Percentiles rank a stretch among this genome's conserved stretches.
Conservation (phyloP, 2,113 vertebrate species). For the Gadus macrocephalus region DNA sequence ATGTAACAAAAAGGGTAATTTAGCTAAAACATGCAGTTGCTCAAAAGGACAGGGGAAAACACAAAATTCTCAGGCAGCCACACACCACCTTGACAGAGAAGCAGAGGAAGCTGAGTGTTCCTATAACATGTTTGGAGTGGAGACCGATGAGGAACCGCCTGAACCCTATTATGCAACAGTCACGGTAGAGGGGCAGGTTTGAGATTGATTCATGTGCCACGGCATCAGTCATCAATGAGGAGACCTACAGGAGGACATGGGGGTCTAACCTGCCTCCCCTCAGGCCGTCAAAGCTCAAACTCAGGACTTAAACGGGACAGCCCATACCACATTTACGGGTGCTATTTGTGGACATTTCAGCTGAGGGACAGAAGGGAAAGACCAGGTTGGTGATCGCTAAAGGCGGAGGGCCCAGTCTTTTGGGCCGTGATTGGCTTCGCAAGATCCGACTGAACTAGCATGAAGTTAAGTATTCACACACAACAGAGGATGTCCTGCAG, state of each 20-base stretch:
- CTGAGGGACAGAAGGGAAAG: not conserved
- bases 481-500: not conserved
- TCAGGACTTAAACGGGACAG: not conserved
- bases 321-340: not conserved
- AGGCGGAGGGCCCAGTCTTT: not conserved
- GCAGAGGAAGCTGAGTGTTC: too few relatives aligned
- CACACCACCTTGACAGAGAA: too few relatives aligned
- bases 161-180: not conserved
- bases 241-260: too few relatives aligned
- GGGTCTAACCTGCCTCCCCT: too few relatives aligned
- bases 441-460: slow-evolving; percentile 13
- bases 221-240: too few relatives aligned
- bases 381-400: not conserved
- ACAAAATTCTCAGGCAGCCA: too few relatives aligned
- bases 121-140: too few relatives aligned
- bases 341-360: not conserved
- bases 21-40: not conserved
- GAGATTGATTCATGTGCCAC: not conserved
- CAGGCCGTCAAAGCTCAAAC: not conserved
- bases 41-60: not conserved
- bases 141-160: too few relatives aligned
- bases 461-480: not conserved
- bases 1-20: not conserved
- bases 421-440: not conserved
- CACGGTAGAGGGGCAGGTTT: not conserved